phyloP scores from a whole-genome alignment of 2,888 invertebrate species.

The Ornithoptera alexandrae region DNA sequence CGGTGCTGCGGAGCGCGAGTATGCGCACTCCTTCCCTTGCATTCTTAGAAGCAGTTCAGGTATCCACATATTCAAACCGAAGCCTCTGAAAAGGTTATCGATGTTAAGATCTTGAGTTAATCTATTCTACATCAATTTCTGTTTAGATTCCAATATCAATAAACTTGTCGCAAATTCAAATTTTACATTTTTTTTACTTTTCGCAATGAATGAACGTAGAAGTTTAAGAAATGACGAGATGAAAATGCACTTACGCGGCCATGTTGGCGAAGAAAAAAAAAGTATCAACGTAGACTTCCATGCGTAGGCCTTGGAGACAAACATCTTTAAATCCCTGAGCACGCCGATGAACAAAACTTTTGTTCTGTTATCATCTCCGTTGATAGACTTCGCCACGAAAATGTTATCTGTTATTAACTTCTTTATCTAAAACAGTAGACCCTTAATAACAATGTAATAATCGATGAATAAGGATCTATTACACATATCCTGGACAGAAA shows the following conservation, averaged over 20 bases:
- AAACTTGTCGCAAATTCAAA: too few species aligned
- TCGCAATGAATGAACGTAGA: too few species aligned
- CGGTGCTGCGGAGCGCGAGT: constrained; percentile 51
- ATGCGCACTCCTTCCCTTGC: constrained; percentile 62
- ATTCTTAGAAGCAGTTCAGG: constrained; percentile 86
- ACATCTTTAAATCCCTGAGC: constrained; percentile 62
- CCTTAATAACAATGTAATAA: too few species aligned
- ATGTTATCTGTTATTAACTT: constrained; percentile 64
- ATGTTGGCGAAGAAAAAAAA: constrained; percentile 73
- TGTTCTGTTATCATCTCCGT: constrained; percentile 59
- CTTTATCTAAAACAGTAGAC: constrained; percentile 54
- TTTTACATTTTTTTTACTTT: too few species aligned
- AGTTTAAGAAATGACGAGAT: too few species aligned
- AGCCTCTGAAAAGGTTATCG: constrained; percentile 70
- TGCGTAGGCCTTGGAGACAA: constrained; percentile 65
- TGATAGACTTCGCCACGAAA: constrained; percentile 54
- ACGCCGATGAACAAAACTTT: constrained; percentile 64
- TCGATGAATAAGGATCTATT: too few species aligned
- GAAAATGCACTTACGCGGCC: constrained; percentile 66
- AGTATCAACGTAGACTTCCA: constrained; percentile 64
- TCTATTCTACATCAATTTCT: too few species aligned
- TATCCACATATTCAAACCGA: constrained; percentile 87
- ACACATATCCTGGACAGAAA: too few species aligned
- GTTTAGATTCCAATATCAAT: too few species aligned
- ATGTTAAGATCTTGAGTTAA: too few species aligned